phyloP scores from a whole-genome alignment of 2,888 invertebrate species.

The Phengaris alcon region DNA sequence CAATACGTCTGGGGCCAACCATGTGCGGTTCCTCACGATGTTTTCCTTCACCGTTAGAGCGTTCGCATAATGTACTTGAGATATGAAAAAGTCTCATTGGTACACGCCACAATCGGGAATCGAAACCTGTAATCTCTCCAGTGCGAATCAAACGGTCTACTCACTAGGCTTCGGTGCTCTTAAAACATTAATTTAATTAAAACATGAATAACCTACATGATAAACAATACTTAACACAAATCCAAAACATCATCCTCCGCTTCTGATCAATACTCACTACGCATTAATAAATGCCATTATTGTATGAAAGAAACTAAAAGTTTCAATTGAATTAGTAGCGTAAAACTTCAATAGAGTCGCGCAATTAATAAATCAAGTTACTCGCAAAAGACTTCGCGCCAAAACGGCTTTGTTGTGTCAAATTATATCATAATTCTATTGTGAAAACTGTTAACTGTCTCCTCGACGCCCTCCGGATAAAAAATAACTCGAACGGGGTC shows the following conservation, averaged over 20 bases:
- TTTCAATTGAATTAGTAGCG: constrained; percentile 17
- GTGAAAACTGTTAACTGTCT: constrained; percentile 79
- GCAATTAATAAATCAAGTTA: constrained; percentile 44
- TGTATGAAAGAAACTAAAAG: not conserved
- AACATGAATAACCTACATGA: too few relatives aligned
- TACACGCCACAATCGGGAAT: too few relatives aligned
- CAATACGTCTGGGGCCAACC: too few relatives aligned
- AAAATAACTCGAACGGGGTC: constrained; percentile 73
- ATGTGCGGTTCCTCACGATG: too few relatives aligned
- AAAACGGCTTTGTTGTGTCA: constrained; percentile 65
- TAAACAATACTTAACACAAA: too few relatives aligned
- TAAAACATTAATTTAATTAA: too few relatives aligned
- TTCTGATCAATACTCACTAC: constrained; percentile 27
- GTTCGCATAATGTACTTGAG: too few relatives aligned
- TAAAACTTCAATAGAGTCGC: constrained; percentile 3
- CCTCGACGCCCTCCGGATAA: constrained; percentile 69
- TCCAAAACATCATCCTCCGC: not conserved
- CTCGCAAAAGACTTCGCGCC: constrained; percentile 44
- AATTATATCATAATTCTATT: constrained; percentile 79
- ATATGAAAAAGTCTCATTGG: too few relatives aligned
- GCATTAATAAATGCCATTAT: not conserved
- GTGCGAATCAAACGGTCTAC: too few relatives aligned
- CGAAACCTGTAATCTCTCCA: too few relatives aligned
- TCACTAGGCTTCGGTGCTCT: too few relatives aligned
- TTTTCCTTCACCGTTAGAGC: too few relatives aligned